phyloP scores from a whole-genome alignment of 2,113 vertebrate genomes.

The Sprattus sprattus region DNA sequence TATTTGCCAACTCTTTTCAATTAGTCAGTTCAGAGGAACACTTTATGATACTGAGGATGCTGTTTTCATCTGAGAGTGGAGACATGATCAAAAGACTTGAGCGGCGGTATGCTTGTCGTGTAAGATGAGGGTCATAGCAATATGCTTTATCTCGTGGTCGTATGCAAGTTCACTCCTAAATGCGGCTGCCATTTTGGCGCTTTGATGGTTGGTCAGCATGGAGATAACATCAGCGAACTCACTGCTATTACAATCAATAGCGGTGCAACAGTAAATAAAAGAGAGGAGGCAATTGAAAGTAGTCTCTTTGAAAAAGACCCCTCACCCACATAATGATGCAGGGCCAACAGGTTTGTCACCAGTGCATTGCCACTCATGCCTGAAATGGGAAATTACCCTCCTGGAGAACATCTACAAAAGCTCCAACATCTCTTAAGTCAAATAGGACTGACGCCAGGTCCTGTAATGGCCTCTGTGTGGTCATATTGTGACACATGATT shows the following conservation, averaged over 20 bases:
- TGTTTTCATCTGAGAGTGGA: conserved; percentile 60
- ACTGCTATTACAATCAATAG: conserved; percentile 51
- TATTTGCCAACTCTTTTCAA: conserved; percentile 62
- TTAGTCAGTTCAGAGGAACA: conserved; percentile 63
- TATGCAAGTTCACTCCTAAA: conserved; percentile 60
- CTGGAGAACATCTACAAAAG: conserved; percentile 30
- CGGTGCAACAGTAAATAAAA: conserved; percentile 27
- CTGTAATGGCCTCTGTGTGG: conserved; percentile 29
- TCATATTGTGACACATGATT: neutral
- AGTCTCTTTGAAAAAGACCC: conserved; percentile 45
- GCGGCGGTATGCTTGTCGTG: conserved; percentile 63
- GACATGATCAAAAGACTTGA: conserved; percentile 62
- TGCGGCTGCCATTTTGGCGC: conserved; percentile 58
- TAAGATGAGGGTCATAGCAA: conserved; percentile 67
- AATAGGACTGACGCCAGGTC: conserved; percentile 30
- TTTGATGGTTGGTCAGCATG: conserved; percentile 66
- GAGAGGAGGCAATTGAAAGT: conserved; percentile 40
- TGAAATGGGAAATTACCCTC: conserved; percentile 42
- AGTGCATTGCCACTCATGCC: conserved; percentile 34
- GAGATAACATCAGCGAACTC: conserved; percentile 54
- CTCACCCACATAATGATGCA: conserved; percentile 43
- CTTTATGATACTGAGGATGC: conserved; percentile 45
- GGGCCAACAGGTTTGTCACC: conserved; percentile 41
- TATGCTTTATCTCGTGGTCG: conserved; percentile 55
- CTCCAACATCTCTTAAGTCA: conserved; percentile 29